Percentiles rank a stretch among this genome's conserved stretches.
These are phyloP conservation scores for Kryptolebias ocellatus DNA, from an alignment of 2,797 vertebrate species.

Conservation along the genomic window DNA sequence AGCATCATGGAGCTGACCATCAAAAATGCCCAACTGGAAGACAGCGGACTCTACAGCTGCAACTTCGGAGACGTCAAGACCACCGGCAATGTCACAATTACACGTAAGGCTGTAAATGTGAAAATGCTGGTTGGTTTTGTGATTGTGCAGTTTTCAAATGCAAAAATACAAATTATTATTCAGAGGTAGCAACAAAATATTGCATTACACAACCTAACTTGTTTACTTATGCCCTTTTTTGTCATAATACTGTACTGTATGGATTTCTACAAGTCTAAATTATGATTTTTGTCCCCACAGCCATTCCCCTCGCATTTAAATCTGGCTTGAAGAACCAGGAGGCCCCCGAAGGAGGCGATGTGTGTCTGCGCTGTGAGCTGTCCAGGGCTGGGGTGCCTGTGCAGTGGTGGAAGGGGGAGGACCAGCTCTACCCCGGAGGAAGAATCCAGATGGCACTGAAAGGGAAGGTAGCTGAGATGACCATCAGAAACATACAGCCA, in stretches of 20 bases:
- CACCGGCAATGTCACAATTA: slow-evolving; percentile 84
- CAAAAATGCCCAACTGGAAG: slow-evolving; percentile 81
- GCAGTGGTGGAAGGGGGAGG: slow-evolving; percentile 85
- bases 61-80: slow-evolving; percentile 83
- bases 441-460: slow-evolving; percentile 80
- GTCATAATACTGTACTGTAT: not conserved
- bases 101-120: slow-evolving; percentile 78
- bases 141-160: no score
- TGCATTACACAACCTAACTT: not conserved
- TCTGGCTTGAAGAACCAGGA: slow-evolving; percentile 84
- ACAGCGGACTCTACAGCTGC: slow-evolving; percentile 90
- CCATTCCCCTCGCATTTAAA: slow-evolving; percentile 80
- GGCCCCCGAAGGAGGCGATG: slow-evolving; percentile 75
- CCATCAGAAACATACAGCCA: slow-evolving; percentile 83
- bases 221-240: not conserved
- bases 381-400: slow-evolving; percentile 79
- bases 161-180: no score
- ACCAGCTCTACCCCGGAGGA: slow-evolving; percentile 69
- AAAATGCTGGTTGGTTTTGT: not conserved
- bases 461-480: slow-evolving; percentile 80
- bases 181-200: no score
- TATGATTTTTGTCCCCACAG: slow-evolving; percentile 36
- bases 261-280: not conserved
- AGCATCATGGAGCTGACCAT: slow-evolving; percentile 83
- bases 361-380: slow-evolving; percentile 81